Conservation (phyloP, 2,888 invertebrate genomes). For the Lepidocyrtinus sp. region DNA sequence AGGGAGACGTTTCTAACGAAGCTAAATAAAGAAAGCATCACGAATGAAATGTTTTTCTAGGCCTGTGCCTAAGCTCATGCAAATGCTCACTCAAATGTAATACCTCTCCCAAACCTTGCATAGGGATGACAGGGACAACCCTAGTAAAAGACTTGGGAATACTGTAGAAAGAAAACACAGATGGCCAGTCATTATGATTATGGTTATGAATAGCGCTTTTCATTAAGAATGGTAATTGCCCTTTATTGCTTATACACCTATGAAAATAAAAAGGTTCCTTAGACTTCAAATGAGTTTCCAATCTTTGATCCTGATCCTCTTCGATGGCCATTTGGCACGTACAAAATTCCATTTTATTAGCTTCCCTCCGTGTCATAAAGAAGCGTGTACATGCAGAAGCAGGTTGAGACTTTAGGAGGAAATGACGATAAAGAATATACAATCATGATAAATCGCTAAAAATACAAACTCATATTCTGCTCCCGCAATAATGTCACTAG, state of each 20-base stretch:
- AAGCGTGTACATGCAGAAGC: background rate
- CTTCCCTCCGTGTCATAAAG: no score
- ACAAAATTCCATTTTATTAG: no score
- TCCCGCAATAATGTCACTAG: slow-evolving; percentile 19
- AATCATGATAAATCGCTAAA: slow-evolving; percentile 41
- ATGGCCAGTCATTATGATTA: slow-evolving; percentile 24
- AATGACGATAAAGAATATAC: no score
- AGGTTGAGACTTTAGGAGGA: slow-evolving; percentile 31
- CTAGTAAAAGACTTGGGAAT: no score
- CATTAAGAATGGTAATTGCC: slow-evolving; percentile 22
- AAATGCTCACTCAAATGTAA: no score
- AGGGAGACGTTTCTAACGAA: slow-evolving; percentile 6
- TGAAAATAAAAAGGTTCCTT: no score
- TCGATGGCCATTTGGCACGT: slow-evolving; percentile 48
- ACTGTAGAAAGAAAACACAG: no score
- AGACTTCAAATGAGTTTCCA: slow-evolving; percentile 28
- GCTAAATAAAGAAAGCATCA: slow-evolving; percentile 49
- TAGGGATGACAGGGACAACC: no score
- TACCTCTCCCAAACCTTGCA: no score
- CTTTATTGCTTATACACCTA: slow-evolving; percentile 13
- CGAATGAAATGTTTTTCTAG: slow-evolving; percentile 35
- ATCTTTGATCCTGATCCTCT: slow-evolving; percentile 14
- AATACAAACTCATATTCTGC: no score
- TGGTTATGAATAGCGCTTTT: background rate
- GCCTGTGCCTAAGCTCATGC: no score